Evolutionary conservation across 2,888 invertebrate species (phyloP), one percentile per base, ranked within the genome.

Genomic region (Muschampia plurimacula): DNA sequence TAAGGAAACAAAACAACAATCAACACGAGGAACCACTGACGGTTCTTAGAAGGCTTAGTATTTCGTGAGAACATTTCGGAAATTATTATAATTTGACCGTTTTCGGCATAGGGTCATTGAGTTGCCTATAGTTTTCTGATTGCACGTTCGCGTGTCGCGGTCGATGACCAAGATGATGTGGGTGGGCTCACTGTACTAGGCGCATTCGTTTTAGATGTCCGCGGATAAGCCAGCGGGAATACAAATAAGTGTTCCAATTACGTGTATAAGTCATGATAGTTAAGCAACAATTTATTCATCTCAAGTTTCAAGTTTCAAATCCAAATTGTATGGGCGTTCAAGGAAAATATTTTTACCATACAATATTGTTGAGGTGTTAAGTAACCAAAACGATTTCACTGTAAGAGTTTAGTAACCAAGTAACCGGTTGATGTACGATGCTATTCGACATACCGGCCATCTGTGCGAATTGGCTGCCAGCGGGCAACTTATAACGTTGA

Each of bases 21-120:
- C 52, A 67, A 67, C 44, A 49, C 69, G 62, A 52, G 10, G 59
- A 44, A 68, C 32, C 44, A 55, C 64, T 32, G 57, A 68, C 55
- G 44, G 36, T 73, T 73, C 72, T 28, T 49, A 22, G 68, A 73
- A 73, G 64, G 39, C 41, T 59, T 41, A 39, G 22, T 49, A 70
- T 67, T 70, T 65, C 67, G 70, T 68, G 67, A 69, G 67, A 71
- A 68, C 67, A 68, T 74, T 74, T 68, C 71, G 67, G 70, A 74
- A 74, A 74, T 74, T 74, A 74, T 74, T 41, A 68, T 74, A 74
- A 74, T 74, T 71, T 67, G 64, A 70, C 59, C 74, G 70, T 74
- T 74, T 71, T 71, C 67, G 70, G 71, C 15, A 13, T 57, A 64
- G 71, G 71, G 74, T 73, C 72, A 67, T 73, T 73, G 64, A 68